Evolutionary conservation across 2,888 invertebrate species (phyloP), one percentile per base, ranked within the genome.

Genomic region (Acrobasis suavella): DNA sequence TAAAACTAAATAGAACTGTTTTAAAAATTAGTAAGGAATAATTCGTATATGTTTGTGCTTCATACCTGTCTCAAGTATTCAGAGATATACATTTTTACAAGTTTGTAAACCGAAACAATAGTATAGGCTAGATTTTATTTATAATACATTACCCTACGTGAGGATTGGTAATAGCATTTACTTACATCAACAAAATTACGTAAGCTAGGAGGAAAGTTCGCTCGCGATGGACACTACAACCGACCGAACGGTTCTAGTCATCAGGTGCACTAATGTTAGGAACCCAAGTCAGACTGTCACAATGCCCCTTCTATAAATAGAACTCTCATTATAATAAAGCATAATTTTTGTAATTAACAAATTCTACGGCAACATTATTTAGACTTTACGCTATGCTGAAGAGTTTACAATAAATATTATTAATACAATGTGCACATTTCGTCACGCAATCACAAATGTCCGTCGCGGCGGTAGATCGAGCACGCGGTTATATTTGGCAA

Each of bases 31-130:
- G 78, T 78, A 68, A 75, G 76, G 74, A 77, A 74, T 81, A 85
- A 86, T 84, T 83, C 80, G 80, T 86, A 85, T 80, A 77, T 76
- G 81, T 91, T 91, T 91, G 91, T 91, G 91, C 91, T 85, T 86
- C 77, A 80, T 82, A 83, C 80, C 85, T 84, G 87, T 87, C 74
- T 82, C 78, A 74, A 75, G 78, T 49, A 78, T 74, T 72, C 77
- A 77, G 83, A 81, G 86, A 84, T 86, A 83, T 85, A 87, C 85
- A 87, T 86, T 84, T 86, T 80, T 86, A 86, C 86, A 85, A 77
- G 72, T 80, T 77, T 79, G 80, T 80, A 73, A 83, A 83, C 79
- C 81, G 75, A 85, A 86, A 86, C 80, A 78, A 78, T 77, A 78
- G 74, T 78, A 83, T 82, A 86, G 77, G 83, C 83, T 89, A 89